phyloP scores from a whole-genome alignment of 2,888 invertebrate species.

The Hipparchia semele region DNA sequence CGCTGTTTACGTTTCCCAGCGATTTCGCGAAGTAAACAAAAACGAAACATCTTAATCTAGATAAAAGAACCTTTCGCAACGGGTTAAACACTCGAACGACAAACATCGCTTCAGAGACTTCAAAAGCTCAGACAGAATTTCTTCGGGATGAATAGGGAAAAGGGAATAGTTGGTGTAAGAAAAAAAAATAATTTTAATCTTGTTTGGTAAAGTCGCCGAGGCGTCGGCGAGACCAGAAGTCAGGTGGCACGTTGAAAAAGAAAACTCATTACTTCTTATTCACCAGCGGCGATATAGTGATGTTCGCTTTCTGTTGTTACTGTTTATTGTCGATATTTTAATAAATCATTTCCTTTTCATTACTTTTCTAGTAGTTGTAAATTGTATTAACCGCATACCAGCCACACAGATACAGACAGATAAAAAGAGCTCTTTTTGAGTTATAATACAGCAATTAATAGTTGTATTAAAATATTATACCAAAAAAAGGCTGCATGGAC shows the following conservation, averaged over 20 bases:
- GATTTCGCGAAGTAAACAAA: slow-evolving; percentile 45
- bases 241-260: slow-evolving; percentile 74
- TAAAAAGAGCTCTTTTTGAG: too few relatives aligned
- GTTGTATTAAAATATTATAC: too few relatives aligned
- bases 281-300: slow-evolving; percentile 59
- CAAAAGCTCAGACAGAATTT: slow-evolving; percentile 48
- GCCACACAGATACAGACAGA: neutral
- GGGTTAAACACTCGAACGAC: slow-evolving; percentile 49
- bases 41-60: slow-evolving; percentile 45
- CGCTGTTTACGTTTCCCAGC: slow-evolving; percentile 42
- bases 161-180: slow-evolving; percentile 49
- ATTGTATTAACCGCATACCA: neutral
- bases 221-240: slow-evolving; percentile 66
- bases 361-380: neutral
- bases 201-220: slow-evolving; percentile 68
- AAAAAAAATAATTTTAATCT: slow-evolving; percentile 75
- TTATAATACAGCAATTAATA: too few relatives aligned
- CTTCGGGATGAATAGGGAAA: slow-evolving; percentile 47
- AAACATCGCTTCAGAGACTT: slow-evolving; percentile 47
- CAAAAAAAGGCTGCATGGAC: too few relatives aligned
- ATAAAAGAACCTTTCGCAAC: slow-evolving; percentile 47
- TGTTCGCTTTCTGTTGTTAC: slow-evolving; percentile 37
- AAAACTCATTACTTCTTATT: slow-evolving; percentile 81
- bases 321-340: neutral
- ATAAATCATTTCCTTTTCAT: neutral